Evolutionary conservation across 2,888 invertebrate species (phyloP).

Genomic region (Nemoura dubitans): DNA sequence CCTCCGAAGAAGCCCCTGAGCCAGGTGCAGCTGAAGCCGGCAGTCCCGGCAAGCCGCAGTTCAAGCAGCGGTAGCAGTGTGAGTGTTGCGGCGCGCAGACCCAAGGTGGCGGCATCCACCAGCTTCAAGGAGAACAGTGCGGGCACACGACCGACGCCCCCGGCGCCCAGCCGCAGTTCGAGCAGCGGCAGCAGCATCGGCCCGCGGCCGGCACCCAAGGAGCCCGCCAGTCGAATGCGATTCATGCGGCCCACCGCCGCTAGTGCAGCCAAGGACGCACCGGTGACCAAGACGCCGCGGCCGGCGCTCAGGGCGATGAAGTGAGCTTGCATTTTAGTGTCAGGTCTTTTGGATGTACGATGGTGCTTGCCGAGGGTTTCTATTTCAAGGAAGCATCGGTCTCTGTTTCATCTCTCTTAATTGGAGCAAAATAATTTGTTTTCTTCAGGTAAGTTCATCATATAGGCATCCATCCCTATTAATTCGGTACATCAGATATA

Average conservation of each 20-base stretch:
- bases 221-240: constrained; percentile 60
- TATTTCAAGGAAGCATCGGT: too few species aligned
- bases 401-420: too few species aligned
- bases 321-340: not conserved
- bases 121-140: constrained; percentile 61
- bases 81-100: constrained; percentile 51
- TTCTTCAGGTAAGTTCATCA: too few species aligned
- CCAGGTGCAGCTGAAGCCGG: constrained; percentile 54
- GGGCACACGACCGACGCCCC: constrained; percentile 50
- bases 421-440: too few species aligned
- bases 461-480: too few species aligned
- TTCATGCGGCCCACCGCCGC: constrained; percentile 91
- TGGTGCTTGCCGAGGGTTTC: too few species aligned
- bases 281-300: constrained; percentile 13
- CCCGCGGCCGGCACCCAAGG: constrained; percentile 52
- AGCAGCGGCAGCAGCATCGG: constrained; percentile 62
- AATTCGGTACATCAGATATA: too few species aligned
- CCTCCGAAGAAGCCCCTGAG: constrained; percentile 54
- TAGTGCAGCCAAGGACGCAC: constrained; percentile 76
- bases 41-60: constrained; percentile 67
- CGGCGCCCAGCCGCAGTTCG: constrained; percentile 64
- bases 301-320: constrained; percentile 16
- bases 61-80: constrained; percentile 70
- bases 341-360: too few species aligned
- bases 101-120: constrained; percentile 56